Conservation (phyloP, 2,797 vertebrate genomes). For the Xerus rutilus region DNA sequence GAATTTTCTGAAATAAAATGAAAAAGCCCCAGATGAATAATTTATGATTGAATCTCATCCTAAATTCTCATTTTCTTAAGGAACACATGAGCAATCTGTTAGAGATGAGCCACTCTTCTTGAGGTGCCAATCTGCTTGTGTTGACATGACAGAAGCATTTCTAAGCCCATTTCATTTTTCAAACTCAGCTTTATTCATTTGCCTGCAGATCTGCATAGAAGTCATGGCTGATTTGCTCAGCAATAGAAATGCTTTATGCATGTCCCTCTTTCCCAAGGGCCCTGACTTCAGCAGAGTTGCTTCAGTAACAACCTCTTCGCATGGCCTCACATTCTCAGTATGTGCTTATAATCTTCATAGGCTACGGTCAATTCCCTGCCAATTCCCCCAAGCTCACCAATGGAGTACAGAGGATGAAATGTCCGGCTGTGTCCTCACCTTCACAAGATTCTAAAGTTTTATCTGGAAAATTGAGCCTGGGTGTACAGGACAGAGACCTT, state of each 20-base stretch:
- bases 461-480: background rate
- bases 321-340: background rate
- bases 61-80: slow-evolving; percentile 70
- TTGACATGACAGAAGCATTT: slow-evolving; percentile 62
- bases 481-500: background rate
- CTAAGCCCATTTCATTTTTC: slow-evolving; percentile 58
- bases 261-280: slow-evolving; percentile 6
- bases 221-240: slow-evolving; percentile 59
- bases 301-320: background rate
- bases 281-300: slow-evolving; percentile 44
- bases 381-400: background rate
- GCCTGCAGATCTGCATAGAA: slow-evolving; percentile 67
- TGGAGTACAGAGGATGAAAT: background rate
- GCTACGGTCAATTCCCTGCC: background rate
- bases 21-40: slow-evolving; percentile 67
- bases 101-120: slow-evolving; percentile 25
- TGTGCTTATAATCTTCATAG: background rate
- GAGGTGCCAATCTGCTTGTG: slow-evolving; percentile 64
- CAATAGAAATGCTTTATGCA: slow-evolving; percentile 44
- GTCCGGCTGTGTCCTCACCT: background rate
- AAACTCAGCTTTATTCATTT: slow-evolving; percentile 56
- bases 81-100: slow-evolving; percentile 50
- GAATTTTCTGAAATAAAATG: slow-evolving; percentile 60
- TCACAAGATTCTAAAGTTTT: background rate
- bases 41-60: slow-evolving; percentile 48